These are phyloP conservation scores for Bellardia bayeri DNA, from an alignment of 2,888 invertebrate genomes.

Conservation along the genomic window DNA sequence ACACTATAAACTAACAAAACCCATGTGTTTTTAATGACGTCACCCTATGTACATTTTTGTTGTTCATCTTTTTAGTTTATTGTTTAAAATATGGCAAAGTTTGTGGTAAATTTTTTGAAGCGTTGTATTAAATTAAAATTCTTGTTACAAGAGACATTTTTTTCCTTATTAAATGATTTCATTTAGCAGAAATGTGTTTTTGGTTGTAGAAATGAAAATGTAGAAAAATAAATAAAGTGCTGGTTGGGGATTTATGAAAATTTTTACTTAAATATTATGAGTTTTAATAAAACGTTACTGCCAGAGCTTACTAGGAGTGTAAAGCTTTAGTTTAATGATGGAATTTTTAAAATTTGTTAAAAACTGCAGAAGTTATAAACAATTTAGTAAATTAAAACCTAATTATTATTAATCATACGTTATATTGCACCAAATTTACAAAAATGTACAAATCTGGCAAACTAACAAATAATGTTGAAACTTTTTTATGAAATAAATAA, in stretches of 20 bases:
- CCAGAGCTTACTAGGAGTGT: neutral
- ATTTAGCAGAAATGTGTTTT: neutral
- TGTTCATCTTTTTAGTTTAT: neutral
- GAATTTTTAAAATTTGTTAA: neutral
- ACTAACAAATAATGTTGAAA: too few relatives aligned
- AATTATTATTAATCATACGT: too few relatives aligned
- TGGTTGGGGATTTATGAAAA: neutral
- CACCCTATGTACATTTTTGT: neutral
- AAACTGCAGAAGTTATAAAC: neutral
- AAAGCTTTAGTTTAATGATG: neutral
- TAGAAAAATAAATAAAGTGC: neutral
- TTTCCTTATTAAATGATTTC: neutral
- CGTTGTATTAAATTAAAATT: constrained; percentile 28
- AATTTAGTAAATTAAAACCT: neutral
- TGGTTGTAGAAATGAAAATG: neutral
- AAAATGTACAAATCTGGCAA: too few relatives aligned
- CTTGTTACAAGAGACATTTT: neutral
- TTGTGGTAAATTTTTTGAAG: constrained; percentile 8
- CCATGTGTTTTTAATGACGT: neutral
- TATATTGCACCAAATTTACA: too few relatives aligned
- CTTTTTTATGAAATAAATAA: too few relatives aligned
- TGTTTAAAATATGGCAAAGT: neutral
- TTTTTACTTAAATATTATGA: neutral
- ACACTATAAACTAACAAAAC: neutral
- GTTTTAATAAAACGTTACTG: neutral